Conservation (phyloP, 2,888 invertebrate genomes). For the Calameuta idolon region DNA sequence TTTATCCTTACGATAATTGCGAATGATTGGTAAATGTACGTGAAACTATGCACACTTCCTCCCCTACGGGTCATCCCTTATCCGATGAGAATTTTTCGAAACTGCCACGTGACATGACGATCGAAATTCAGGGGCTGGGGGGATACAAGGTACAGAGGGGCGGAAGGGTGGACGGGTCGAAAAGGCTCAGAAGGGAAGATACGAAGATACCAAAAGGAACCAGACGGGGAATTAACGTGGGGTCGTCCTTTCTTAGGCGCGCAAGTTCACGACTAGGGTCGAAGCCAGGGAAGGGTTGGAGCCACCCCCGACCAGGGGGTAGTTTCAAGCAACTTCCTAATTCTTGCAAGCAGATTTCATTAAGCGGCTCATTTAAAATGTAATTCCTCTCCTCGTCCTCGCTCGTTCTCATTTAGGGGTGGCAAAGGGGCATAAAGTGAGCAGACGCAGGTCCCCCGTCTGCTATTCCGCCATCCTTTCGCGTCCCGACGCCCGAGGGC, state of each 20-base stretch:
- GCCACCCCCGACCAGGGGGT: background rate
- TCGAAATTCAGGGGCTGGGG: too few species aligned
- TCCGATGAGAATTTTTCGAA: background rate
- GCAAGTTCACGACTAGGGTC: constrained; percentile 1
- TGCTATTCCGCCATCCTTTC: background rate
- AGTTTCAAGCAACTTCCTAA: constrained; percentile 19
- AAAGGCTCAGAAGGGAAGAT: too few species aligned
- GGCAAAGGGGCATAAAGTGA: too few species aligned
- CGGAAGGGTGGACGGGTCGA: too few species aligned
- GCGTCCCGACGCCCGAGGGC: background rate
- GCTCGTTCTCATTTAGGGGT: background rate
- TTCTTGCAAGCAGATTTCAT: constrained; percentile 26
- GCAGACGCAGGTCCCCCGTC: too few species aligned
- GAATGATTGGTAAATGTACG: too few species aligned
- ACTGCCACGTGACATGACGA: too few species aligned
- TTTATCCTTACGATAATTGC: too few species aligned
- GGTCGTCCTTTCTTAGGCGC: background rate
- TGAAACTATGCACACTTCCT: too few species aligned
- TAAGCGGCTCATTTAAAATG: constrained; percentile 25
- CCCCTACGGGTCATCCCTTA: background rate
- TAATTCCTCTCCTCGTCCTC: constrained; percentile 10
- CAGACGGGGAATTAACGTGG: background rate
- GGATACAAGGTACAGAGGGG: too few species aligned
- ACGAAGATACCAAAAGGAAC: background rate
- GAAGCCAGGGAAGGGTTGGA: too few species aligned